Evolutionary conservation across 2,888 invertebrate genomes (phyloP).

Genomic region (Campoletis raptor): DNA sequence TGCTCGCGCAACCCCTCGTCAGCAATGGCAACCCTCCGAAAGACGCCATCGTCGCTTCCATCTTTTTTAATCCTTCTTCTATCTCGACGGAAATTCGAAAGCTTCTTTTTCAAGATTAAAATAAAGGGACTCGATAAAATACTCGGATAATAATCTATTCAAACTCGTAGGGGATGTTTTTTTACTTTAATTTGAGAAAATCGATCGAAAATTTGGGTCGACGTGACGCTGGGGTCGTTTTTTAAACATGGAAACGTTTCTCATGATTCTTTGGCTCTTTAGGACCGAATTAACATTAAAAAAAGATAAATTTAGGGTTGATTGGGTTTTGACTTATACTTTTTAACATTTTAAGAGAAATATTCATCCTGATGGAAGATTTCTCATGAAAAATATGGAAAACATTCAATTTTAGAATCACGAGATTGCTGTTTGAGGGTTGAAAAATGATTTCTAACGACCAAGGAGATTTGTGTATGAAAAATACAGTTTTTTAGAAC

Average conservation of each 20-base stretch:
- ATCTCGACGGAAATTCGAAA: slow-evolving; percentile 19
- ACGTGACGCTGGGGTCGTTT: background rate
- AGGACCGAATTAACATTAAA: background rate
- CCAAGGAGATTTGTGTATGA: background rate
- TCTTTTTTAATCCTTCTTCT: slow-evolving; percentile 31
- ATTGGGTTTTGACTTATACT: background rate
- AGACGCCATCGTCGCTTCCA: slow-evolving; percentile 67
- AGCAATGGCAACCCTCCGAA: slow-evolving; percentile 39
- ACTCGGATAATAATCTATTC: background rate
- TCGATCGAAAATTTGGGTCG: background rate
- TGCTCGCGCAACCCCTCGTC: slow-evolving; percentile 50
- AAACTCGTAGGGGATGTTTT: background rate
- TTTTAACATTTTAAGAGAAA: background rate
- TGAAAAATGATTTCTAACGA: background rate
- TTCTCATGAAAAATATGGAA: background rate
- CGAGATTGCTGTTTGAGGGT: background rate
- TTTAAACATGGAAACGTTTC: background rate
- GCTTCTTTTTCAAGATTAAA: slow-evolving; percentile 19
- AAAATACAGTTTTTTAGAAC: too few species aligned
- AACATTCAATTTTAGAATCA: background rate
- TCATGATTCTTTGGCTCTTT: background rate
- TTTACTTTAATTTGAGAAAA: background rate
- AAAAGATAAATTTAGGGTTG: background rate
- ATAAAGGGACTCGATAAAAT: slow-evolving; percentile 1
- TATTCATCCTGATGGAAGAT: background rate